Evolutionary conservation across 2,797 vertebrate species (phyloP).

Genomic region (Galagoides demidoff): DNA sequence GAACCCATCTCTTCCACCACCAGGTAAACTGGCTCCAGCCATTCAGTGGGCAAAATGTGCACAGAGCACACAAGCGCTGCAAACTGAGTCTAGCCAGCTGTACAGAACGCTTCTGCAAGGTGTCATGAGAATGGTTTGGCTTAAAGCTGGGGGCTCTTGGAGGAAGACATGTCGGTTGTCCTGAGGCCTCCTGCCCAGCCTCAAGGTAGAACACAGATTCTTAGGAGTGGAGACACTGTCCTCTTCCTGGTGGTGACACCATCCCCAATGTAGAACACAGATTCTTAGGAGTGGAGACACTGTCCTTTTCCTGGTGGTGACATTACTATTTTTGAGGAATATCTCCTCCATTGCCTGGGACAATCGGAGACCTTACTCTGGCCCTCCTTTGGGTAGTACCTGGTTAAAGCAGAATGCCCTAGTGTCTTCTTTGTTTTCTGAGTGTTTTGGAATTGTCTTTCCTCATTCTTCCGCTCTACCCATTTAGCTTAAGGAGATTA

Average conservation of each 20-base stretch:
- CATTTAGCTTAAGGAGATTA: background rate
- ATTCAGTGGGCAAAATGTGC: background rate
- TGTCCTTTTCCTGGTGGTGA: background rate
- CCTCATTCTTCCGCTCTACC: background rate
- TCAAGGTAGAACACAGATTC: background rate
- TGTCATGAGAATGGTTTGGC: background rate
- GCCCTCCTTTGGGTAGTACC: background rate
- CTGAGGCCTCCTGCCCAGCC: background rate
- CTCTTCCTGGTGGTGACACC: background rate
- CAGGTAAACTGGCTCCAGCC: background rate
- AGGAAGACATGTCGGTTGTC: background rate
- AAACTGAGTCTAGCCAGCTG: background rate
- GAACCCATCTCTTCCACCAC: background rate
- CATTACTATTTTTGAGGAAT: background rate
- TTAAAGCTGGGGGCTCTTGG: background rate
- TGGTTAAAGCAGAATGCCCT: background rate
- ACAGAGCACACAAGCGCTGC: background rate
- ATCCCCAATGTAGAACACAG: background rate
- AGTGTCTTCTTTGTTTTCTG: background rate
- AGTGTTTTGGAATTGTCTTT: background rate
- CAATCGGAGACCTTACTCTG: background rate
- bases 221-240: background rate
- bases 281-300: background rate
- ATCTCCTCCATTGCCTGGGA: background rate
- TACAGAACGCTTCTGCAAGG: background rate